A percentile compares a stretch with the other conserved stretches of the same genome.
Evolutionary conservation across 1,140 invertebrate genomes (phyloP).

Genomic region (Polypedilum vanderplanki): DNA sequence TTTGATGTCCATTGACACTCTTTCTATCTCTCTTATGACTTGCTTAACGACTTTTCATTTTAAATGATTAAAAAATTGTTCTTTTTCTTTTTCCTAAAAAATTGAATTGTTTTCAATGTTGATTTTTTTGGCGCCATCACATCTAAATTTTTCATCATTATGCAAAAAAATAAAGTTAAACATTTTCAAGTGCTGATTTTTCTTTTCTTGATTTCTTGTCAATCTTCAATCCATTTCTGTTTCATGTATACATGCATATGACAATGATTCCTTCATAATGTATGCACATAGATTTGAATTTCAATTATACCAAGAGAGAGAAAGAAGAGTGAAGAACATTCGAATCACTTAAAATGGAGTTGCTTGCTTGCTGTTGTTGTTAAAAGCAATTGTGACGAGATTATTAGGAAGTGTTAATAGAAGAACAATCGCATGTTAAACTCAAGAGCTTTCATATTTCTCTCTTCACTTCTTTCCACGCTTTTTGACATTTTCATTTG

Average conservation of each 20-base stretch:
- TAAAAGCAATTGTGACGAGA: conserved; percentile 17
- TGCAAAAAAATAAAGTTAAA: not conserved
- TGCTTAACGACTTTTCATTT: no score
- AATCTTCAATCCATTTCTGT: not conserved
- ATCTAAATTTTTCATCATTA: no score
- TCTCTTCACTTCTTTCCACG: not conserved
- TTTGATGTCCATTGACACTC: no score
- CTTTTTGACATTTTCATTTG: conserved; percentile 14
- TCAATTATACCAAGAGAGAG: not conserved
- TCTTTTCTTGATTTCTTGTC: not conserved
- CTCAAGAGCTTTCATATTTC: conserved; percentile 12
- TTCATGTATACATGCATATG: not conserved
- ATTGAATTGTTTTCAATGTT: no score
- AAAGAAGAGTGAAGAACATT: not conserved
- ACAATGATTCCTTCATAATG: conserved; percentile 16
- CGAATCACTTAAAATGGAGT: not conserved
- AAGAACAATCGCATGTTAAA: conserved; percentile 18
- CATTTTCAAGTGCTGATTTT: not conserved
- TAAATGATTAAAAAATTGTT: no score
- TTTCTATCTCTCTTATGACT: no score
- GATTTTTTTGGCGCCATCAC: no score
- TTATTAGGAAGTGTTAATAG: conserved; percentile 19
- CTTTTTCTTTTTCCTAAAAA: no score
- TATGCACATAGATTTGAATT: conserved; percentile 19
- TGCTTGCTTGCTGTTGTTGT: not conserved